Percentiles rank a stretch among this genome's conserved stretches.
phyloP scores from a whole-genome alignment of 2,888 invertebrate genomes.

The Prosopocoilus inquinatus region DNA sequence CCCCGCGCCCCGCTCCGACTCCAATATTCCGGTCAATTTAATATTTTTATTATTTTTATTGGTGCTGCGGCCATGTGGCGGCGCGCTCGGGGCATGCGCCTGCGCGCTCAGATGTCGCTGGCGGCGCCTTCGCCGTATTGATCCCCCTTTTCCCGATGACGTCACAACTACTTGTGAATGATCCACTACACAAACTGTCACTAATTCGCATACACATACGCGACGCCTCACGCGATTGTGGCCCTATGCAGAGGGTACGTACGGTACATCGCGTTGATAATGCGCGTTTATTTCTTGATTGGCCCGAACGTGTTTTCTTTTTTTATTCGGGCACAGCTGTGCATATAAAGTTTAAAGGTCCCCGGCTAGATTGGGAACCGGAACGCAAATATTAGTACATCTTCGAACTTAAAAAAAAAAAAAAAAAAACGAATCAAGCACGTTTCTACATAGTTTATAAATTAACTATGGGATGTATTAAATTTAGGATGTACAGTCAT shows the following conservation, averaged over 20 bases:
- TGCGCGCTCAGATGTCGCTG: slow-evolving; percentile 15
- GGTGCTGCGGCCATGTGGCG: slow-evolving; percentile 6
- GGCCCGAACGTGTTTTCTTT: slow-evolving; percentile 16
- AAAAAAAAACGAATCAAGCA: too few species aligned
- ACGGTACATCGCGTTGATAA: slow-evolving; percentile 1
- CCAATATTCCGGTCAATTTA: slow-evolving; percentile 3
- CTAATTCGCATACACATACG: slow-evolving; percentile 33
- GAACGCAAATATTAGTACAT: slow-evolving; percentile 15
- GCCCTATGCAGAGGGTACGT: not conserved
- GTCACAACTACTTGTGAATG: slow-evolving; percentile 47
- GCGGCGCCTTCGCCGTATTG: slow-evolving; percentile 34
- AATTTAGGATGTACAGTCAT: too few species aligned
- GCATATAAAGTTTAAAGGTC: slow-evolving; percentile 15
- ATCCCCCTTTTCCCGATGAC: slow-evolving; percentile 38
- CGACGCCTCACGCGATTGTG: slow-evolving; percentile 6
- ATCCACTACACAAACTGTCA: slow-evolving; percentile 45
- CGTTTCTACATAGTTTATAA: too few species aligned
- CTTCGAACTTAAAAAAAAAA: too few species aligned
- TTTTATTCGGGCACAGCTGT: slow-evolving; percentile 15
- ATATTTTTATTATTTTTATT: slow-evolving; percentile 4
- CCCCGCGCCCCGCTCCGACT: not conserved
- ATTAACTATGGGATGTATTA: too few species aligned
- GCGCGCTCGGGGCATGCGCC: slow-evolving; percentile 7
- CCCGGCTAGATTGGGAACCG: slow-evolving; percentile 1
- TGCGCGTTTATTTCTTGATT: slow-evolving; percentile 13